These are phyloP conservation scores for Orchesella flavescens DNA, from an alignment of 2,888 invertebrate genomes.

Conservation along the genomic window DNA sequence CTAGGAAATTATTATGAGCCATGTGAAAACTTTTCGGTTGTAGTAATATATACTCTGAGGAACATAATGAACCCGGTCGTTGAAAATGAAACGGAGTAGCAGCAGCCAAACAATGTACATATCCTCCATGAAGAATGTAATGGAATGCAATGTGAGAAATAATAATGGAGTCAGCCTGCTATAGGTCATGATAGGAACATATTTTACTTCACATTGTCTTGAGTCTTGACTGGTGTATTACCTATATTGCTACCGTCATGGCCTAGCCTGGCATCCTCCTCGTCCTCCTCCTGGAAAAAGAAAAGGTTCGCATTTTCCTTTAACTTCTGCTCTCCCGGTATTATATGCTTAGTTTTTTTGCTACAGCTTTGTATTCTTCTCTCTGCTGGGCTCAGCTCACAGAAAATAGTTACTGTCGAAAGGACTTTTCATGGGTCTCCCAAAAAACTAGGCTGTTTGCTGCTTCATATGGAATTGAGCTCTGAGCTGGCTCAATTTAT, in stretches of 20 bases:
- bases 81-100: neutral
- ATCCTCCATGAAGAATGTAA: conserved; percentile 11
- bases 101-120: neutral
- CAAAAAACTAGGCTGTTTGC: too few species aligned
- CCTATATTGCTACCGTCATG: too few species aligned
- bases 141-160: conserved; percentile 58
- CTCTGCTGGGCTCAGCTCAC: neutral
- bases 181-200: conserved; percentile 47
- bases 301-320: too few species aligned
- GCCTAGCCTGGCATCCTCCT: too few species aligned
- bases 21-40: conserved; percentile 34
- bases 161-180: conserved; percentile 54
- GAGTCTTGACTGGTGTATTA: neutral
- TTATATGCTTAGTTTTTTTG: too few species aligned
- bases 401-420: conserved; percentile 45
- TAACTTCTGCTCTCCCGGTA: too few species aligned
- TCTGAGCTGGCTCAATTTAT: too few species aligned
- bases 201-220: conserved; percentile 55
- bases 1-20: conserved; percentile 38
- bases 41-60: neutral
- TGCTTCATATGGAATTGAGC: too few species aligned
- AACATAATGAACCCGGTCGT: neutral
- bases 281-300: too few species aligned
- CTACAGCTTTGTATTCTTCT: conserved; percentile 7
- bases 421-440: conserved; percentile 1